These are phyloP conservation scores for Alosa sapidissima DNA, from an alignment of 2,797 vertebrate genomes.

Conservation along the genomic window DNA sequence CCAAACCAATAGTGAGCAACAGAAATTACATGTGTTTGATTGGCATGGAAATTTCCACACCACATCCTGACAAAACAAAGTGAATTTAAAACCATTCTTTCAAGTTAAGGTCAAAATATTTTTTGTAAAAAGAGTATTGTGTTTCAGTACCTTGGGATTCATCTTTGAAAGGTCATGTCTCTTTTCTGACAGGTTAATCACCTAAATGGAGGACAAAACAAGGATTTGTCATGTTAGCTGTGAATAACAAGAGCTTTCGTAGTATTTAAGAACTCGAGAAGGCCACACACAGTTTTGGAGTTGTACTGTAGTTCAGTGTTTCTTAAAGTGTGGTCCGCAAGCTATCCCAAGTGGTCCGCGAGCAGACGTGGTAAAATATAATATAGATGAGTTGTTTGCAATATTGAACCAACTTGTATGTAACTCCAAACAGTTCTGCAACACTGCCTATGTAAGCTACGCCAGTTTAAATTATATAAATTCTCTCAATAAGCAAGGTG, in stretches of 20 bases:
- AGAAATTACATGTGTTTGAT: neutral
- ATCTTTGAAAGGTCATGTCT: conserved; percentile 89
- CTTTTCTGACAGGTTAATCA: conserved; percentile 94
- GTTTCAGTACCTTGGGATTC: conserved; percentile 86
- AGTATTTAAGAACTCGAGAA: neutral
- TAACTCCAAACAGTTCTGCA: too few species aligned
- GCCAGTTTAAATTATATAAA: too few species aligned
- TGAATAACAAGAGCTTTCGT: neutral
- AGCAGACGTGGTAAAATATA: too few species aligned
- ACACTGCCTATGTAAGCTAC: too few species aligned
- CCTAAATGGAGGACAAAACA: conserved; percentile 68
- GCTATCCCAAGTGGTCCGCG: too few species aligned
- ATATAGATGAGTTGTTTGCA: too few species aligned
- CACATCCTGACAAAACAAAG: conserved; percentile 2
- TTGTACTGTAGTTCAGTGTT: too few species aligned
- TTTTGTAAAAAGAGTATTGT: neutral
- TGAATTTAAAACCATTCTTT: conserved; percentile 1
- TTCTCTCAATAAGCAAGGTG: too few species aligned
- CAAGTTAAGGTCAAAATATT: neutral
- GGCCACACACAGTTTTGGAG: neutral
- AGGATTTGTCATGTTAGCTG: conserved; percentile 11
- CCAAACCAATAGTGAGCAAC: neutral
- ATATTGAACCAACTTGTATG: too few species aligned
- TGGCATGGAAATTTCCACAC: neutral
- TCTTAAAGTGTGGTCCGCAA: too few species aligned